These are phyloP conservation scores for Drosophila sp. DNA, from an alignment of 1,140 invertebrate species.

Conservation along the genomic window DNA sequence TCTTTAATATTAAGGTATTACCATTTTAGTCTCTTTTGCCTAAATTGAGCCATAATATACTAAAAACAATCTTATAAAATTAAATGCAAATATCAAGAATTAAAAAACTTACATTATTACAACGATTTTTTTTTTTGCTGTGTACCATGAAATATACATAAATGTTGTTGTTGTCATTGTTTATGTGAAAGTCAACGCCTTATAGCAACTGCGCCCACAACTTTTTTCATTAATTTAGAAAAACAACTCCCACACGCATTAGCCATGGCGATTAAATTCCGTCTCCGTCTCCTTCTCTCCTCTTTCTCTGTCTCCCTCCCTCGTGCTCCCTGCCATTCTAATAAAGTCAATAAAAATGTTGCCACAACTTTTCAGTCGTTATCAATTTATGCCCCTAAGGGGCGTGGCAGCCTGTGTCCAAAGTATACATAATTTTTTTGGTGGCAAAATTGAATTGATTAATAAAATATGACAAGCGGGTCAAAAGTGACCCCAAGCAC, in stretches of 20 bases:
- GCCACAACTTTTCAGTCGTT: conserved; percentile 71
- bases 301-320: background rate
- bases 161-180: conserved; percentile 47
- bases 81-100: no score
- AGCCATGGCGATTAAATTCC: conserved; percentile 58
- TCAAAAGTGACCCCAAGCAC: background rate
- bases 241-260: conserved; percentile 43
- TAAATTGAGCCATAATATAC: no score
- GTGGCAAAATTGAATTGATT: conserved; percentile 74
- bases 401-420: conserved; percentile 1
- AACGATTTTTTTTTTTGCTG: no score
- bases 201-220: conserved; percentile 57
- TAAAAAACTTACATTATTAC: no score
- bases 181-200: conserved; percentile 41
- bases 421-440: conserved; percentile 62
- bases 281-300: background rate
- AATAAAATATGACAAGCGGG: conserved; percentile 58
- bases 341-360: conserved; percentile 69
- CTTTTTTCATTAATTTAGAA: conserved; percentile 78
- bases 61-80: no score
- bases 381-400: conserved; percentile 58
- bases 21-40: no score
- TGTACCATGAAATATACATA: conserved; percentile 59
- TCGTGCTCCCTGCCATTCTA: background rate
- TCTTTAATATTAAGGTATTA: no score